These are phyloP conservation scores for Phataginus tricuspis DNA, from an alignment of 2,797 vertebrate genomes.

Conservation along the genomic window DNA sequence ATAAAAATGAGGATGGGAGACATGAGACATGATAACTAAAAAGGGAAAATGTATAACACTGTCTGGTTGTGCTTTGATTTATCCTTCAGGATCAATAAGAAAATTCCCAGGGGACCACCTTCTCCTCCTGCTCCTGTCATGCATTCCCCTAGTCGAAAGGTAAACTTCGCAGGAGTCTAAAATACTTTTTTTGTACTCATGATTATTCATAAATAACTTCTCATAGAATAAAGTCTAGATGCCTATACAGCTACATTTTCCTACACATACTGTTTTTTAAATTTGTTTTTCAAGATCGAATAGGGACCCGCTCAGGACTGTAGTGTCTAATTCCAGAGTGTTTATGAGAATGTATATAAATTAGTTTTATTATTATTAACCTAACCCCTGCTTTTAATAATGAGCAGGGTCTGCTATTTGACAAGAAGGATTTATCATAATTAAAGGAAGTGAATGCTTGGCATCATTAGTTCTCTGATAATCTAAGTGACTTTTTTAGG, in stretches of 20 bases:
- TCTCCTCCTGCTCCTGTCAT: constrained; percentile 98
- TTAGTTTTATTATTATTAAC: constrained; percentile 38
- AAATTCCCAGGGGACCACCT: constrained; percentile 97
- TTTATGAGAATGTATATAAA: constrained; percentile 30
- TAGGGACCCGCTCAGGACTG: not conserved
- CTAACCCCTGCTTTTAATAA: constrained; percentile 28
- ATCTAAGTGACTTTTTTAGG: not conserved
- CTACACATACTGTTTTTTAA: not conserved
- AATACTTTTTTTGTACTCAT: not conserved
- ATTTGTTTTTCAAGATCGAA: constrained; percentile 27
- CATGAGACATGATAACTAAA: not conserved
- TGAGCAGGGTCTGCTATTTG: constrained; percentile 29
- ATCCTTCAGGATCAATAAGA: constrained; percentile 96
- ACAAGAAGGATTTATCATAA: not conserved
- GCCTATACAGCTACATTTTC: not conserved
- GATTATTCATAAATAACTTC: constrained; percentile 38
- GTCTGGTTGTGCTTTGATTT: constrained; percentile 63
- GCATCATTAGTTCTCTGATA: not conserved
- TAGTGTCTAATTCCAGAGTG: not conserved
- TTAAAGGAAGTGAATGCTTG: not conserved
- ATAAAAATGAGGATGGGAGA: not conserved
- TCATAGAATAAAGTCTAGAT: not conserved
- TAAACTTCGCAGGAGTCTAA: constrained; percentile 78
- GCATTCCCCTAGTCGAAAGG: constrained; percentile 99
- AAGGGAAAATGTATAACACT: not conserved